Evolutionary conservation across 2,888 invertebrate genomes (phyloP), one percentile per base, ranked within the genome.

Genomic region (Keiferia lycopersicella): DNA sequence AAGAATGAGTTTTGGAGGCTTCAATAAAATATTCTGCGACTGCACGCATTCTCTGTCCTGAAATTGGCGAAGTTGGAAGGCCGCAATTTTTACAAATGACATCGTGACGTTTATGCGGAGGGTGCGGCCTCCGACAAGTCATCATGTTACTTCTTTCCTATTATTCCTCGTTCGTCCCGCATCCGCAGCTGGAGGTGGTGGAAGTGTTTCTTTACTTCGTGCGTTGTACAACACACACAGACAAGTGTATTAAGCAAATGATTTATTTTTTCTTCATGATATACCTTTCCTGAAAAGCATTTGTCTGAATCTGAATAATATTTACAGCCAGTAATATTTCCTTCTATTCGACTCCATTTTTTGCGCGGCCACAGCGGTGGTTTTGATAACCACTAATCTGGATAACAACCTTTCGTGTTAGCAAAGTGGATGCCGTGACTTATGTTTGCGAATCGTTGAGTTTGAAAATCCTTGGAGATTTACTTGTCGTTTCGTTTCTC

Each of bases 61-160:
- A 88, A 89, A 87, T 87, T 87, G 86, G 80, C 84, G 85, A 89
- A 89, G 83, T 90, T 88, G 78, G 81, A 80, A 87, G 83, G 88
- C 88, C 89, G 85, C 90, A 90, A 91, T 91, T 91, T 91, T 91
- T 91, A 91, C 91, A 91, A 91, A 91, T 91, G 91, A 91, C 91
- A 88, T 88, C 84, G 88, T 86, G 90, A 89, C 91, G 88, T 88
- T 89, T 90, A 89, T 87, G 84, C 87, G 82, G 82, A 85, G 89
- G 89, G 89, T 81, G 88, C 87, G 87, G 76, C 79, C 81, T 83
- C 78, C 86, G 84, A 88, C 89, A 89, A 90, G 87, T 91, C 91
- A 91, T 90, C 89, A 87, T 87, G 88, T 91, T 90, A 86, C 90
- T 88, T 87, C 86, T 86, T 88, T 86, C 86, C 86, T 87, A 87